Evolutionary conservation across 2,888 invertebrate genomes (phyloP), one percentile per base, ranked within the genome.

Genomic region (Alcis repandata): DNA sequence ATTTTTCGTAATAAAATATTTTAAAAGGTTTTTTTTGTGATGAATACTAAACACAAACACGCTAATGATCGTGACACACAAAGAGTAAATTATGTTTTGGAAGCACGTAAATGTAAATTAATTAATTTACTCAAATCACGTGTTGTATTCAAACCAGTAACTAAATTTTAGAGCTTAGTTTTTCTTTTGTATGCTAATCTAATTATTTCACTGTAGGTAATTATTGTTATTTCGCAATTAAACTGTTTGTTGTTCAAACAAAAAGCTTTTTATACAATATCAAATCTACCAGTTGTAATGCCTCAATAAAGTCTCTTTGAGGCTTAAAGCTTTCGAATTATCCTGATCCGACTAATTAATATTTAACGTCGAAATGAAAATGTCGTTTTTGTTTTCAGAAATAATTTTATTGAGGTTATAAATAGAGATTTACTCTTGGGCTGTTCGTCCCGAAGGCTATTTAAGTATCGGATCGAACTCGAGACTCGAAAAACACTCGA

Each of bases 251-350:
- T 49, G 33, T 49, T 32, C 13, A 49, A 19, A 49, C 17, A 49
- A 49, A 17, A 49, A 33, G 49, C 49, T 49, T 17, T 17, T 33
- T 27, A 48, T 43, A 20, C 22, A 15, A 7, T 15, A 40, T 15
- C 10, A 43, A 27, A 20, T 1, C 10, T 41, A 3, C 41, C 43
- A 8, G 17, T 17, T 45, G 32, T 56, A 45, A 56, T 33, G 17
- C 32, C 49, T 33, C 32, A 33, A 11, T 56, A 11, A 33, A 8
- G 43, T 32, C 19, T 45, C 45, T 56, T 56, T 56, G 45, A 56
- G n/a, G 32, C 19, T 56, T 45, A 45, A 43, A 56, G 58, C 22
- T 40, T 38, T 48, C 15, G 15, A 58, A 48, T 58, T 38, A 48
- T 58, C 17, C 22, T 58, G 58, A 58, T 17, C 40, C 48, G 38